A percentile compares a stretch with the other conserved stretches of the same genome.
phyloP scores from a whole-genome alignment of 2,888 invertebrate genomes.

The Conchocele bisecta region DNA sequence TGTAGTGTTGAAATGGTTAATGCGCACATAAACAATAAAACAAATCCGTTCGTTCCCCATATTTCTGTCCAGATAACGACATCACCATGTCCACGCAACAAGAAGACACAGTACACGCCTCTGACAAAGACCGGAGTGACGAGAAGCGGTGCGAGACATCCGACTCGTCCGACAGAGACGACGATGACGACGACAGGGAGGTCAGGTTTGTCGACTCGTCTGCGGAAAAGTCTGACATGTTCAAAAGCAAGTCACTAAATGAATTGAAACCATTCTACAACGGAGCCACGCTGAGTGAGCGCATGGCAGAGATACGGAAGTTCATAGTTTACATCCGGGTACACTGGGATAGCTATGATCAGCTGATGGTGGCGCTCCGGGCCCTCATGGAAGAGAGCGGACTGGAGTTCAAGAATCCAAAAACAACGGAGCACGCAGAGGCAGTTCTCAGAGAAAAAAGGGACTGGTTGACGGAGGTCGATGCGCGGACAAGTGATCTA shows the following conservation, averaged over 20 bases:
- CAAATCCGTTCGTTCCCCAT: no score
- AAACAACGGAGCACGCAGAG: conserved; percentile 18
- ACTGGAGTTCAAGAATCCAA: conserved; percentile 31
- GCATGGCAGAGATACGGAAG: conserved; percentile 57
- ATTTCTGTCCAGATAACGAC: no score
- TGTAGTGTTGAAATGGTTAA: no score
- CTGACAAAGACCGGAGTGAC: no score
- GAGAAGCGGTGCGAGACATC: no score
- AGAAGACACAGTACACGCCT: no score
- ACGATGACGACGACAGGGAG: no score
- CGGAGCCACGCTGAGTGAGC: conserved; percentile 40
- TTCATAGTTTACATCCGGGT: conserved; percentile 56
- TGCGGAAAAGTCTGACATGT: conserved; percentile 34
- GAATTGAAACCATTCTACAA: conserved; percentile 60
- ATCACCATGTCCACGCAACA: no score
- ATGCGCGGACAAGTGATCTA: conserved; percentile 6
- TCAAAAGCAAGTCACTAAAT: conserved; percentile 50
- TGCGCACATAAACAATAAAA: no score
- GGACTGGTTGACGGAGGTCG: conserved; percentile 30
- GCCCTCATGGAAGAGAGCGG: conserved; percentile 28
- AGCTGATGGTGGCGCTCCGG: conserved; percentile 35
- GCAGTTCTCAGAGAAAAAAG: conserved; percentile 32
- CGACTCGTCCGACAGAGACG: no score
- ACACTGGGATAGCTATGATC: conserved; percentile 54
- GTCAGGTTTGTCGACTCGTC: conserved; percentile 41